Percentiles rank a stretch among this genome's conserved stretches.
Evolutionary conservation across 2,888 invertebrate species (phyloP).

Genomic region (Drosophila rellima): DNA sequence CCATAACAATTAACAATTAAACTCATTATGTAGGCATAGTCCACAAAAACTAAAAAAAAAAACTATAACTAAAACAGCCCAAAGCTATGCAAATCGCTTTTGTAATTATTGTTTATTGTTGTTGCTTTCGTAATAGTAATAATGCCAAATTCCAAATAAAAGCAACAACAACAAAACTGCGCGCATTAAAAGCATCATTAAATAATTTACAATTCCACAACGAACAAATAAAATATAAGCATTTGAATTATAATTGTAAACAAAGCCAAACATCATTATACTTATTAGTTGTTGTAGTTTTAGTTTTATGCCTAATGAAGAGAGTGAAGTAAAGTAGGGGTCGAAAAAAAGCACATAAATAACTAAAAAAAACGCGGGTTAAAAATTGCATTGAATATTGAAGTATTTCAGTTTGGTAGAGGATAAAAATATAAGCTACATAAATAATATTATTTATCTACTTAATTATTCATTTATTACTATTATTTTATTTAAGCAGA

Average conservation of each 20-base stretch:
- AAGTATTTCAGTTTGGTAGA: not conserved
- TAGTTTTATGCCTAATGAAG: slow-evolving; percentile 25
- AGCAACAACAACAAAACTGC: slow-evolving; percentile 27
- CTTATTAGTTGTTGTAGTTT: slow-evolving; percentile 15
- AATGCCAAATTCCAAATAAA: slow-evolving; percentile 5
- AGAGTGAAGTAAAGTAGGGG: not conserved
- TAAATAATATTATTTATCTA: not conserved
- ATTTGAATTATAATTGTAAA: slow-evolving; percentile 42
- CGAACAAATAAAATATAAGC: slow-evolving; percentile 12
- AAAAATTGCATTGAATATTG: slow-evolving; percentile 3
- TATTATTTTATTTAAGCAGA: no score
- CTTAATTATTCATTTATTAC: no score
- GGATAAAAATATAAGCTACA: not conserved
- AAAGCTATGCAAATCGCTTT: slow-evolving; percentile 56
- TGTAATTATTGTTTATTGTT: slow-evolving; percentile 27
- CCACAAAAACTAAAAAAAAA: slow-evolving; percentile 8
- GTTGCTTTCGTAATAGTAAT: slow-evolving; percentile 25
- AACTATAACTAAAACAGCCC: slow-evolving; percentile 44
- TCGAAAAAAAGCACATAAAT: slow-evolving; percentile 26
- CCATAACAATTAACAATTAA: slow-evolving; percentile 74
- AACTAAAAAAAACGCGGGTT: slow-evolving; percentile 24
- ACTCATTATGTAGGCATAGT: slow-evolving; percentile 60
- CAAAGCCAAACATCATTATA: slow-evolving; percentile 33
- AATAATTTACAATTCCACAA: slow-evolving; percentile 60
- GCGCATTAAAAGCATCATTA: slow-evolving; percentile 66